phyloP scores from a whole-genome alignment of 2,888 invertebrate species.

The Archips crataeganus region DNA sequence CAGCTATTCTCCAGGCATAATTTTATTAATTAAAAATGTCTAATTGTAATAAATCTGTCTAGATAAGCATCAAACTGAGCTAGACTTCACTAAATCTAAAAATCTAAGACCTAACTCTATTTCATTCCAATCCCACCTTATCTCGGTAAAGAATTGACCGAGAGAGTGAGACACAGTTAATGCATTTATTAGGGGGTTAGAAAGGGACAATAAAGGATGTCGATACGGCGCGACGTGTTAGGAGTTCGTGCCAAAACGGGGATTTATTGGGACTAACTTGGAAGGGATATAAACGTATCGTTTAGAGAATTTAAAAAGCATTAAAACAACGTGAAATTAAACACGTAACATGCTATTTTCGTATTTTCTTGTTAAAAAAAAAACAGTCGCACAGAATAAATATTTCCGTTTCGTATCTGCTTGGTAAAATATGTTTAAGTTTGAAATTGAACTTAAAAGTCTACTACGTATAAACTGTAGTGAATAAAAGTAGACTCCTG shows the following conservation, averaged over 20 bases:
- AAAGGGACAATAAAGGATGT: slow-evolving; percentile 34
- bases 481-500: neutral
- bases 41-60: slow-evolving; percentile 36
- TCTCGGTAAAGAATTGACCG: slow-evolving; percentile 69
- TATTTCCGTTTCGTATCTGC: too few relatives aligned
- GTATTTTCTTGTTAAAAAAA: too few relatives aligned
- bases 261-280: slow-evolving; percentile 69
- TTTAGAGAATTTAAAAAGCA: slow-evolving; percentile 25
- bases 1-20: neutral
- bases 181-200: slow-evolving; percentile 15
- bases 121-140: slow-evolving; percentile 60
- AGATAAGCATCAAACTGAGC: slow-evolving; percentile 28
- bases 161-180: slow-evolving; percentile 58
- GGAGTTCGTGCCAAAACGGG: slow-evolving; percentile 66
- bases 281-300: slow-evolving; percentile 51
- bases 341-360: too few relatives aligned
- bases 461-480: neutral
- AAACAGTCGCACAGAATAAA: too few relatives aligned
- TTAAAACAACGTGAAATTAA: neutral
- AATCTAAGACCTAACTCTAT: slow-evolving; percentile 51
- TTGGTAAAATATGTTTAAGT: too few relatives aligned
- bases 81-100: slow-evolving; percentile 46
- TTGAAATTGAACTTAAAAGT: too few relatives aligned
- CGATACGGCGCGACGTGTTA: slow-evolving; percentile 51
- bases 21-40: slow-evolving; percentile 37